A percentile compares a stretch with the other conserved stretches of the same genome.
Evolutionary conservation across 2,888 invertebrate genomes (phyloP).

Genomic region (Onchidella celtica): DNA sequence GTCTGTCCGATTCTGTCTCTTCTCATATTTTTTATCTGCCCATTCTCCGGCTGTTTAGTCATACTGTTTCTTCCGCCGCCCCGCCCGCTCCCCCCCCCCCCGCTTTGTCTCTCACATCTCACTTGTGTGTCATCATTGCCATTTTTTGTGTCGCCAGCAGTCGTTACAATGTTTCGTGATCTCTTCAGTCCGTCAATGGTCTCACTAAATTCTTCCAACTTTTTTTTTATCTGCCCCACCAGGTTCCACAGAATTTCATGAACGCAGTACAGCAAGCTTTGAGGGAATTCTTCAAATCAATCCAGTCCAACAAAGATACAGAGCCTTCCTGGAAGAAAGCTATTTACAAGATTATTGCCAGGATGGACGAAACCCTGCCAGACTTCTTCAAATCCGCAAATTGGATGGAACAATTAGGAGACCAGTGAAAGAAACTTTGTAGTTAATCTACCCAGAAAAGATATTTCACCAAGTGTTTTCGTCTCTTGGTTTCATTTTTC

Average conservation of each 20-base stretch:
- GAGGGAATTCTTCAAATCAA: constrained; percentile 99
- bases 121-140: no score
- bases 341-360: constrained; percentile 99
- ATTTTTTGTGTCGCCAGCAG: no score
- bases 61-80: no score
- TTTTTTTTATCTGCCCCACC: constrained; percentile 59
- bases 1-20: no score
- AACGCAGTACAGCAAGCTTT: constrained; percentile 98
- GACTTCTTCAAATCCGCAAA: constrained; percentile 99
- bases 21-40: no score
- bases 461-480: neutral
- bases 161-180: no score
- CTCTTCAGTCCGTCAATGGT: no score
- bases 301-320: constrained; percentile 95
- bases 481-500: neutral
- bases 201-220: no score
- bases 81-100: no score
- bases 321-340: constrained; percentile 99
- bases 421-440: constrained; percentile 59
- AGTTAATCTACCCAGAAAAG: no score
- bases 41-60: no score
- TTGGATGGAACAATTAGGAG: constrained; percentile 97
- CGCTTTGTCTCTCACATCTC: no score
- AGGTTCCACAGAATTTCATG: constrained; percentile 99
- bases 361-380: constrained; percentile 98